Percentiles rank a stretch among this genome's conserved stretches.
Evolutionary conservation across 1,140 invertebrate genomes (phyloP).

Genomic region (Agraylea sexmaculata): DNA sequence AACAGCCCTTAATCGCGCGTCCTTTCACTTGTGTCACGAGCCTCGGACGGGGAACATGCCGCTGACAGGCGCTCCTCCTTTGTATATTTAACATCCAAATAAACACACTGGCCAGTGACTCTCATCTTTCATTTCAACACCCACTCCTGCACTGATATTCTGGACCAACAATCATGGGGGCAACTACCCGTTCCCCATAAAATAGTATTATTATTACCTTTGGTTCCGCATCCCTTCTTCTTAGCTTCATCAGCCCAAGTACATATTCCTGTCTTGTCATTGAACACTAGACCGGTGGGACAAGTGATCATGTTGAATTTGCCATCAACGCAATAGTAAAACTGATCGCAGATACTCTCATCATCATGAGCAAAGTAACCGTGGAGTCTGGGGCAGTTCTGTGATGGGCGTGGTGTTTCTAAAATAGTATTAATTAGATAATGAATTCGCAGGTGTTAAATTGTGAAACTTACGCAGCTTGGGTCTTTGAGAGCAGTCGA

Average conservation of each 20-base stretch:
- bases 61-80: too few species aligned
- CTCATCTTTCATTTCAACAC: too few species aligned
- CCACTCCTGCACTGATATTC: too few species aligned
- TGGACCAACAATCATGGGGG: too few species aligned
- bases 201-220: slow-evolving; percentile 36
- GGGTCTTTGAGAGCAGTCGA: slow-evolving; percentile 65
- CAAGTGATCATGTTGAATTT: slow-evolving; percentile 83
- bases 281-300: slow-evolving; percentile 77
- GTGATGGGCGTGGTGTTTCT: slow-evolving; percentile 62
- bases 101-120: too few species aligned
- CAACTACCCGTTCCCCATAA: too few species aligned
- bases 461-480: slow-evolving; percentile 61
- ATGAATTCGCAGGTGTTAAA: neutral
- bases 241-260: slow-evolving; percentile 86
- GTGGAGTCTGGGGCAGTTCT: slow-evolving; percentile 71
- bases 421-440: slow-evolving; percentile 19
- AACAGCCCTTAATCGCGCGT: too few species aligned
- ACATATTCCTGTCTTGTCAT: slow-evolving; percentile 77
- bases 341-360: slow-evolving; percentile 67
- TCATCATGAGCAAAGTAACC: slow-evolving; percentile 84
- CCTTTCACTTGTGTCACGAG: too few species aligned
- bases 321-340: slow-evolving; percentile 84
- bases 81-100: too few species aligned
- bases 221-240: slow-evolving; percentile 69
- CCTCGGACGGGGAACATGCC: too few species aligned